Percentiles rank a stretch among this genome's conserved stretches.
Evolutionary conservation across 1,140 invertebrate genomes (phyloP).

Genomic region (Carcinoscorpius rotundicauda): DNA sequence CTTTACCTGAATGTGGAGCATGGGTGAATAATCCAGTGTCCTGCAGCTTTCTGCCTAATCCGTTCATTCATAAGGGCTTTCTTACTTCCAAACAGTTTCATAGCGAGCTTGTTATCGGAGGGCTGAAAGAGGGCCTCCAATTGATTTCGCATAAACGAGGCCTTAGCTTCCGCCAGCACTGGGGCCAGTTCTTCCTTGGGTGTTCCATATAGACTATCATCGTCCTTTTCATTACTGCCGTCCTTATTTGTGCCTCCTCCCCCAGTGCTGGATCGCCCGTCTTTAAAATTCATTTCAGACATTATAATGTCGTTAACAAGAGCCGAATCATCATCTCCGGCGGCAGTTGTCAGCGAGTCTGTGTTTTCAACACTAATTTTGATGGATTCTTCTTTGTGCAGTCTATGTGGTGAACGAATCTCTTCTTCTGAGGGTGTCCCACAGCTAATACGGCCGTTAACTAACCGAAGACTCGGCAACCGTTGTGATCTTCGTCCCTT

Average conservation of each 20-base stretch:
- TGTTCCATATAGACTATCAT: conserved; percentile 91
- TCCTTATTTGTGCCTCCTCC: conserved; percentile 1
- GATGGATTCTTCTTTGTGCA: conserved; percentile 17
- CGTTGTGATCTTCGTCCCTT: conserved; percentile 5
- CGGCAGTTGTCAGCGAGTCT: conserved; percentile 16
- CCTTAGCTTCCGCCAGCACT: conserved; percentile 51
- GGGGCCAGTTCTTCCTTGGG: conserved; percentile 89
- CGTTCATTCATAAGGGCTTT: conserved; percentile 88
- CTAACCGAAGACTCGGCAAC: conserved; percentile 39
- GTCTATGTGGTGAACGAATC: neutral
- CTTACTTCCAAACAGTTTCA: conserved; percentile 93
- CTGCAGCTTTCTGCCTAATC: conserved; percentile 82
- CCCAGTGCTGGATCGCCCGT: conserved; percentile 28
- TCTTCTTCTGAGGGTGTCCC: conserved; percentile 4
- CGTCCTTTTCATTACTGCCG: conserved; percentile 44
- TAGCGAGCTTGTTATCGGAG: conserved; percentile 90
- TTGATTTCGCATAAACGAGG: conserved; percentile 87
- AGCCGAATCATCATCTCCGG: conserved; percentile 7
- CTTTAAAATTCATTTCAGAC: conserved; percentile 42
- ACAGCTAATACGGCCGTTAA: conserved; percentile 35
- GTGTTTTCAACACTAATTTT: conserved; percentile 17
- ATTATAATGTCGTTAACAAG: conserved; percentile 60
- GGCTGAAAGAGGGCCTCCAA: conserved; percentile 90
- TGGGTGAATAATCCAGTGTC: conserved; percentile 90
- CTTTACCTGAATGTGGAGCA: conserved; percentile 87